These are phyloP conservation scores for Batillaria attramentaria DNA, from an alignment of 1,140 invertebrate genomes.

Conservation along the genomic window DNA sequence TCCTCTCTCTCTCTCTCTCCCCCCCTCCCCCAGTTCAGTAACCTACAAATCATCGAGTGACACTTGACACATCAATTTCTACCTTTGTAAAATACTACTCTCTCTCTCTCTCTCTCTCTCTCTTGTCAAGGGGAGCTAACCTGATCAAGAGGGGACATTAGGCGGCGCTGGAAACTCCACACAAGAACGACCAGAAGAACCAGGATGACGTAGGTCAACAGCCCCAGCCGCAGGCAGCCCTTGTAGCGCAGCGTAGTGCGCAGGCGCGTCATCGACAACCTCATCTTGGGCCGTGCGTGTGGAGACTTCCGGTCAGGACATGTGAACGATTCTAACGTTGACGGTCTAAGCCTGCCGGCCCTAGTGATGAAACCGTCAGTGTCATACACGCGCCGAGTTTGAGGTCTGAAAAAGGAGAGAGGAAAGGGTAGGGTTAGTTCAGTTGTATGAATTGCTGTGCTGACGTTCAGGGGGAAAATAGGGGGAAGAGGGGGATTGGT, in stretches of 20 bases:
- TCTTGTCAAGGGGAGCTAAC: too few relatives aligned
- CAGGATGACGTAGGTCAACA: not conserved
- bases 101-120: not conserved
- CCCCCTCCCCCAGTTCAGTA: not conserved
- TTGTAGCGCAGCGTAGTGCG: constrained; percentile 17
- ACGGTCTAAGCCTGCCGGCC: too few relatives aligned
- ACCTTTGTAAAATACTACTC: not conserved
- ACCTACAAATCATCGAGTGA: not conserved
- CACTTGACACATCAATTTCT: not conserved
- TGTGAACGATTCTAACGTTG: not conserved
- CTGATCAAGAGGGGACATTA: too few relatives aligned
- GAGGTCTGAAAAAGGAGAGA: too few relatives aligned
- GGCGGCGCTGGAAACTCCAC: not conserved
- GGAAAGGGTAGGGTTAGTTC: too few relatives aligned
- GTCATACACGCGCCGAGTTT: not conserved
- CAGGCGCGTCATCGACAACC: constrained; percentile 13
- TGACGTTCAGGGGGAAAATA: too few relatives aligned
- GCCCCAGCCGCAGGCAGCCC: not conserved
- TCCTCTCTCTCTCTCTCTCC: too few relatives aligned
- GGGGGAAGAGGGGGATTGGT: too few relatives aligned
- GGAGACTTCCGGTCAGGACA: not conserved
- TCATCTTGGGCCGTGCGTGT: too few relatives aligned
- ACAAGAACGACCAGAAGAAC: not conserved
- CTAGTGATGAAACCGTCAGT: not conserved
- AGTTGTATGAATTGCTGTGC: too few relatives aligned